Conservation (phyloP, 2,888 invertebrate genomes). For the Campoplex nolae region DNA sequence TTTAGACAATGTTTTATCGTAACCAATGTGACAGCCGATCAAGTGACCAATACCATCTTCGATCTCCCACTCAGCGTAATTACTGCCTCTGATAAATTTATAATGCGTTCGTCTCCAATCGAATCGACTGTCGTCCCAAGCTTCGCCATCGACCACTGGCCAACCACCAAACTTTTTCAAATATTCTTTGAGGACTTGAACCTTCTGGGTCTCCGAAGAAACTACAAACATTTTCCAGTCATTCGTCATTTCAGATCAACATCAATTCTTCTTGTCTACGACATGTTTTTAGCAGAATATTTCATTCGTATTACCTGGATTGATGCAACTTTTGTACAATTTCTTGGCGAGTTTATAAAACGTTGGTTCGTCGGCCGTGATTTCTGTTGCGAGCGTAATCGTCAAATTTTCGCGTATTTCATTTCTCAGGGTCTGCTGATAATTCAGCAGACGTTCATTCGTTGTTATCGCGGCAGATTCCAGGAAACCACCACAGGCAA, state of each 20-base stretch:
- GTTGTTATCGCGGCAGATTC: conserved; percentile 90
- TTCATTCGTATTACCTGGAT: conserved; percentile 89
- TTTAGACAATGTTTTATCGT: conserved; percentile 78
- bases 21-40: conserved; percentile 94
- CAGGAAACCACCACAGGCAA: conserved; percentile 88
- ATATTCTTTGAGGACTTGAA: conserved; percentile 90
- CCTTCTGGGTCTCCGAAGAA: conserved; percentile 91
- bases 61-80: not conserved
- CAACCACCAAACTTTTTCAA: conserved; percentile 94
- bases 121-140: conserved; percentile 90
- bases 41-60: conserved; percentile 95
- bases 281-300: not conserved
- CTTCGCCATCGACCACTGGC: conserved; percentile 93
- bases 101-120: conserved; percentile 94
- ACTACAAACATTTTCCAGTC: conserved; percentile 85
- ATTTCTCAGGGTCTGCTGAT: conserved; percentile 90
- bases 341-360: conserved; percentile 93
- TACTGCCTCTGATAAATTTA: conserved; percentile 90
- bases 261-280: not conserved
- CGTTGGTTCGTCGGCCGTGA: conserved; percentile 86
- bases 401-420: conserved; percentile 89
- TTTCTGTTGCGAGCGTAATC: conserved; percentile 88
- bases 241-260: not conserved
- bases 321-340: conserved; percentile 95
- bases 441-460: conserved; percentile 90